Evolutionary conservation across 2,797 vertebrate species (phyloP).

Genomic region (Enteromius viviparus): DNA sequence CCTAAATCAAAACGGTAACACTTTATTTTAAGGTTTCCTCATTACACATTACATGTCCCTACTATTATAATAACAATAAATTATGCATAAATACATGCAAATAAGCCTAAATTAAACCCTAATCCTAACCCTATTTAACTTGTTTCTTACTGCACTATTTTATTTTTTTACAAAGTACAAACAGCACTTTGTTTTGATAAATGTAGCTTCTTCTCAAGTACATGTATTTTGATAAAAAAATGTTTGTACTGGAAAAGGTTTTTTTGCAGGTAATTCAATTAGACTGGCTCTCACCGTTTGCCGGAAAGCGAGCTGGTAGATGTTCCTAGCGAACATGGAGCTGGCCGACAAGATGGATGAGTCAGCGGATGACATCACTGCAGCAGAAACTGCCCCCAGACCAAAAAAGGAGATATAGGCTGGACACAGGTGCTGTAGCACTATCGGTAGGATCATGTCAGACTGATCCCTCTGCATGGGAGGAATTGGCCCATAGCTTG

Average conservation of each 20-base stretch:
- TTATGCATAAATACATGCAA: no score
- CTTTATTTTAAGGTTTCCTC: no score
- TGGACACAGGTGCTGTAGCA: constrained; percentile 94
- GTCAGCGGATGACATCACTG: constrained; percentile 98
- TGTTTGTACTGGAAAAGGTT: not conserved
- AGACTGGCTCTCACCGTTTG: constrained; percentile 84
- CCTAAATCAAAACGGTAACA: not conserved
- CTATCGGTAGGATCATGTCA: constrained; percentile 97
- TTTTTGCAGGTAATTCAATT: not conserved
- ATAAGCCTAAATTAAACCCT: no score
- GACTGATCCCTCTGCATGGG: constrained; percentile 85
- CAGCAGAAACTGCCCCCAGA: constrained; percentile 93
- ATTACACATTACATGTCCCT: no score
- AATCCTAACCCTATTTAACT: no score
- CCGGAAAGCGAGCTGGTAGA: constrained; percentile 94
- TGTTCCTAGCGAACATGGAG: constrained; percentile 98
- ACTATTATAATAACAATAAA: no score
- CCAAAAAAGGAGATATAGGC: constrained; percentile 95
- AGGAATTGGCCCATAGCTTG: constrained; percentile 79
- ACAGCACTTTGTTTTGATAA: not conserved
- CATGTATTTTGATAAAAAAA: not conserved
- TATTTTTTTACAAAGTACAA: no score
- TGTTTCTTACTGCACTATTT: no score
- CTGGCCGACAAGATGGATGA: constrained; percentile 97
- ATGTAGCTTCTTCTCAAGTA: not conserved